Percentiles rank a stretch among this genome's conserved stretches.
These are phyloP conservation scores for Nycticorax nycticorax DNA, from an alignment of 2,113 vertebrate genomes.

Conservation along the genomic window DNA sequence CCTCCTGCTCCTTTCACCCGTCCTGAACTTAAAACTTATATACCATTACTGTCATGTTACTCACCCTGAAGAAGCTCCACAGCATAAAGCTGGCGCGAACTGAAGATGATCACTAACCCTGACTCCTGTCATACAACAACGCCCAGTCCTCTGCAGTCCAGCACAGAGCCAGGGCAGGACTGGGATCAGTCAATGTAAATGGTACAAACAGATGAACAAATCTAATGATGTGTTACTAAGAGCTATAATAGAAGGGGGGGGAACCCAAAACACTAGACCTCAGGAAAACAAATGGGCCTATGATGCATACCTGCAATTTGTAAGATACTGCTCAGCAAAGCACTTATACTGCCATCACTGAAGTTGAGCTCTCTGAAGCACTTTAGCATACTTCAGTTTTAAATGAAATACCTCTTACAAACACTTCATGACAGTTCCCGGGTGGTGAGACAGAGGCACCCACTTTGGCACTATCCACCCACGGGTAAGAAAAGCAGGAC, in stretches of 20 bases:
- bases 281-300: not conserved
- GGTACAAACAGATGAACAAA: not conserved
- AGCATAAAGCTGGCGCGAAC: not conserved
- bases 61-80: not conserved
- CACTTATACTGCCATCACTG: not conserved
- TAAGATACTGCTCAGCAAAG: not conserved
- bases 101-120: fast-evolving
- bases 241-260: not conserved
- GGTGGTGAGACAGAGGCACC: not conserved
- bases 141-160: not conserved
- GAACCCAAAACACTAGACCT: not conserved
- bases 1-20: not conserved
- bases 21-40: not conserved
- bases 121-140: not conserved
- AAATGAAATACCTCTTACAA: not conserved
- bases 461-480: not conserved
- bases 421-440: not conserved
- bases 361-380: not conserved
- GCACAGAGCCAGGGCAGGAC: not conserved
- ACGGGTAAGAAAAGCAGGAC: not conserved
- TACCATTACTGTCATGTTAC: not conserved
- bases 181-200: not conserved
- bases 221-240: not conserved
- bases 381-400: not conserved
- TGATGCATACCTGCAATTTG: not conserved